Base-by-base conservation (phyloP, 2,113 vertebrate genomes). In the Agapornis roseicollis region DNA sequence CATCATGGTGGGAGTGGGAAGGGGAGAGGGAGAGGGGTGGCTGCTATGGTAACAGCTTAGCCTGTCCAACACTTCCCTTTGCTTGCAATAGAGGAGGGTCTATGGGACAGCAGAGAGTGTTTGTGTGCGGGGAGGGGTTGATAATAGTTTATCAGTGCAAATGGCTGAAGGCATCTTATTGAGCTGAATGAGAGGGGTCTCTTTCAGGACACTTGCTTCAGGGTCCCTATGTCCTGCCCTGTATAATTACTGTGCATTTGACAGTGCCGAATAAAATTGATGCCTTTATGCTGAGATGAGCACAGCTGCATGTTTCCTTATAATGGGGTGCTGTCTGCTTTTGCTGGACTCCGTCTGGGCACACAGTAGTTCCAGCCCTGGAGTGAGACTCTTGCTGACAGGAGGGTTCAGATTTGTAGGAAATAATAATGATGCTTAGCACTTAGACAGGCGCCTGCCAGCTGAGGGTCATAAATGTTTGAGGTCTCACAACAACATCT, bases 1-100 rank as follows among this genome's bases (percentile, higher is more conserved):
- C 95, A 93, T 97, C 90, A 80, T 87, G 70, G 47, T 93, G 91
- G 90, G 85, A 89, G 70, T 64, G 89, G 56, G 95, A 96, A 80
- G 44, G 44, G 70, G 56, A 72, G 56, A 80, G 92, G 65, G 90
- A 96, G 95, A 97, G 91, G 97, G 97, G 93, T 61, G 79, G 98
- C 97, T 97, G 94, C 98, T 98, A 99, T 99, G 98, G 98, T 97
- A 98, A 99, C 98, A 17, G 86, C 94, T 95, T 91, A 81, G 87
- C 88, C 44, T 83, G 92, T 94, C 94, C 89, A 95, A 49, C 90
- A 85, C 97, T 90, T 95, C 64, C 24, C 93, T 92, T 88, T 77
- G 90, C 89, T 83, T 55, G 80, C 92, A 64, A 92, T 77, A 87
- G 94, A 91, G 69, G 94, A 95, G 93, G 93, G 87, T 81, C 95